Base-by-base conservation (phyloP, 2,113 vertebrate species). In the Sinocyclocheilus anshuiensis region DNA sequence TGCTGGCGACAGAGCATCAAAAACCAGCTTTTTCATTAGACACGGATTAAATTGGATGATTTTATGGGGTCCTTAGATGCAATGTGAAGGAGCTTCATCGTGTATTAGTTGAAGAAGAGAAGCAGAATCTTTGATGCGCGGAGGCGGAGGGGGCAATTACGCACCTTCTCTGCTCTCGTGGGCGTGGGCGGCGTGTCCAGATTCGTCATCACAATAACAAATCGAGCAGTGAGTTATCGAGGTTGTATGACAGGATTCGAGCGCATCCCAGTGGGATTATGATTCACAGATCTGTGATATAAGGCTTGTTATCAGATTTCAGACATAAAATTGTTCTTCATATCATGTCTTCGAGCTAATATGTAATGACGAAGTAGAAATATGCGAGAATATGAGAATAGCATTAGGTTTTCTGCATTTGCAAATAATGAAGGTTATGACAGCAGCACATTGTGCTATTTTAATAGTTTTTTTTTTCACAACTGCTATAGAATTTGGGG, bases 201-300 rank as follows among this genome's bases (percentile, higher is more conserved):
- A 83, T 83, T 74, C 81, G 67, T 83, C 81, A 74, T 74, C 81
- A 74, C 67, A 55, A 72, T 57, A 83, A 83, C 81, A 83, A 83
- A 74, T 57, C 48, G 45, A 74, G 50, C 67, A 74, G 67, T 72
- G 81, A 83, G 81, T 72, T 83, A 83, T 83, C 81, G 33, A 83
- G 81, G 81, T 83, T 83, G 81, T 74, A 74, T 83, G 48, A 72
- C 67, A 82, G 42, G 63, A 82, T 74, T 39, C 50, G 29, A 72
- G 67, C 12, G 59, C 26, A 50, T 69, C 61, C 45, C 67, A 15
- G 81, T 57, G 67, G 50, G 81, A 72, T 53, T 57, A 57, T 83
- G 81, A 83, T 39, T 83, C 81, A 83, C 65, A 55, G 67, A 83
- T 83, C 67, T 74, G 67, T 71, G 81, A 83, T 55, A 72, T 72